Base-by-base conservation (phyloP, 2,888 invertebrate genomes). In the Cephus runcator region DNA sequence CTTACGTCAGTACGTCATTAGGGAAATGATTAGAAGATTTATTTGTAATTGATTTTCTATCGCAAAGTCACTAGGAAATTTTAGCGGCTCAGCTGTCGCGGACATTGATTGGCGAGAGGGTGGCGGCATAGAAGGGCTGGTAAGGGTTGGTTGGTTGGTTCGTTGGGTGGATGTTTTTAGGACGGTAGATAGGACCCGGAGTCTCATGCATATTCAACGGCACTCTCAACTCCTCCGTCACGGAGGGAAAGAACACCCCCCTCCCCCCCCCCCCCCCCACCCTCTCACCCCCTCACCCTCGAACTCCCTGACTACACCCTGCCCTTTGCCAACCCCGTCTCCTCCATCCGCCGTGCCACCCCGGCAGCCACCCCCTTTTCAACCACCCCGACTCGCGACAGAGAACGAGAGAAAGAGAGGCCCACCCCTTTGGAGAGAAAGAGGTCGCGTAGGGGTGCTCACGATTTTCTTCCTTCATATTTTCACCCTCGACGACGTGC, bases 171-270 rank as follows among this genome's bases (percentile, higher is more conserved):
- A 91, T 91, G 91, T 91, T 91, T 91, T 91, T 91, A 90, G 91
- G 91, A 90, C 87, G 90, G 91, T 88, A 87, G 89, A 88, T 91
- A 91, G 89, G 89, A 87, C 86, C 85, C 87, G 85, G 87, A 88
- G 88, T 83, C 88, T 91, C 91, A 91, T 91, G 91, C 91, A 91
- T 91, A 91, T 91, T 91, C 91, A 91, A 90, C 90, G 88, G 90
- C 89, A 91, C 91, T 91, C 90, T 91, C 90, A 89, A 91, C 91
- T 90, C 91, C 91, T 91, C 91, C 91, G 90, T 90, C 90, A 91
- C 90, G 89, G 90, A 91, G 91, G 91, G 90, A 91, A 91, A 91
- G 90, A 91, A 90, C 90, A 90, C 89, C 89, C 90, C 87, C 87
- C 84, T n/a, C n/a, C n/a, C n/a, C n/a, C n/a, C n/a, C n/a, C n/a